Percentiles rank a stretch among this genome's conserved stretches.
phyloP scores from a whole-genome alignment of 2,888 invertebrate genomes.

The Drosophila multiciliata region DNA sequence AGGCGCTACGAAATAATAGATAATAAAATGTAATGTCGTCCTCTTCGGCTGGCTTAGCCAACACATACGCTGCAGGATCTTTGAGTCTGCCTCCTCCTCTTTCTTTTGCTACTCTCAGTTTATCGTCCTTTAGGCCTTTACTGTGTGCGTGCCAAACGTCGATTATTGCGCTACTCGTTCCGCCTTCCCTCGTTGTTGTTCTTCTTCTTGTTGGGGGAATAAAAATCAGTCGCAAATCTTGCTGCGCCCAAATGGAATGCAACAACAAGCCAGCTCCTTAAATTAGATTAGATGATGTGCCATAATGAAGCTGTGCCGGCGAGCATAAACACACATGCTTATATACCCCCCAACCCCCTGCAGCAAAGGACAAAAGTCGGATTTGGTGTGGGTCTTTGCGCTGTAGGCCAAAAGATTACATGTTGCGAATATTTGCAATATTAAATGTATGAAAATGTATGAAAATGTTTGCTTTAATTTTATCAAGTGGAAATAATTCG shows the following conservation, averaged over 20 bases:
- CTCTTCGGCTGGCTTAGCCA: slow-evolving; percentile 64
- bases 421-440: slow-evolving; percentile 5
- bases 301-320: slow-evolving; percentile 71
- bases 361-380: background rate
- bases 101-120: background rate
- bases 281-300: slow-evolving; percentile 79
- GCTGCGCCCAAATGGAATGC: slow-evolving; percentile 55
- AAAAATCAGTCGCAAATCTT: slow-evolving; percentile 75
- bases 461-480: slow-evolving; percentile 1
- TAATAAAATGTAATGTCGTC: slow-evolving; percentile 81
- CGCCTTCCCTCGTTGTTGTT: slow-evolving; percentile 22
- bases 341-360: background rate
- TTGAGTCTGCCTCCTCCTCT: background rate
- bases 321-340: slow-evolving; percentile 16
- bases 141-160: slow-evolving; percentile 60
- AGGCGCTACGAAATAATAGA: slow-evolving; percentile 71
- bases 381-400: background rate
- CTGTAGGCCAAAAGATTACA: slow-evolving; percentile 16
- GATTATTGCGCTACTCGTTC: slow-evolving; percentile 72
- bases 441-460: no score
- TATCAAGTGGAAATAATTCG: slow-evolving; percentile 7
- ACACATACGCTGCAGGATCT: slow-evolving; percentile 33
- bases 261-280: slow-evolving; percentile 52
- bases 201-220: slow-evolving; percentile 39
- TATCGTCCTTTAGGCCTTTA: slow-evolving; percentile 22